Conservation (phyloP, 2,113 vertebrate genomes). For the Progne subis region DNA sequence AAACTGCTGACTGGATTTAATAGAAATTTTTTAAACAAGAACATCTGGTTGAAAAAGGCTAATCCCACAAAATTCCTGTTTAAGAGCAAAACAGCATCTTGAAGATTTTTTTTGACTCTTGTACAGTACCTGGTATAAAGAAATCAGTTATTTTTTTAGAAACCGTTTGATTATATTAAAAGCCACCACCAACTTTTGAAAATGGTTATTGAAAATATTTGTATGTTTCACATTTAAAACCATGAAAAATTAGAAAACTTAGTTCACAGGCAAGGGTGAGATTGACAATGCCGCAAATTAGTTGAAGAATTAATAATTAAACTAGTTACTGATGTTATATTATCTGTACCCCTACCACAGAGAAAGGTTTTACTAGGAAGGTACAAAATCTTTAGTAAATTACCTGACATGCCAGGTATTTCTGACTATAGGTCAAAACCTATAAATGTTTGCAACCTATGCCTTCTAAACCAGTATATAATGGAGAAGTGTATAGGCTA, state of each 20-base stretch:
- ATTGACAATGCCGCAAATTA: not conserved
- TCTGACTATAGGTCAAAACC: not conserved
- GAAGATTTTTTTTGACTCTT: not conserved
- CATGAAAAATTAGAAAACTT: not conserved
- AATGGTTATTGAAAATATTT: not conserved
- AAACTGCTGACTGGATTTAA: not conserved
- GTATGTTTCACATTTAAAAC: not conserved
- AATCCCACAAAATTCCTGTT: not conserved
- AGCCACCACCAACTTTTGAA: not conserved
- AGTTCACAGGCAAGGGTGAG: not conserved
- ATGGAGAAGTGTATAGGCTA: not conserved
- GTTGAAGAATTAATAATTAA: not conserved
- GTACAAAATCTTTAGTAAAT: not conserved
- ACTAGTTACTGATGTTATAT: not conserved
- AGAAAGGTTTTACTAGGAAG: not conserved
- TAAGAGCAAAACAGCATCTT: not conserved
- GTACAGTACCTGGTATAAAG: not conserved
- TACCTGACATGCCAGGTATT: not conserved
- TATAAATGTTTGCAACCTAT: not conserved
- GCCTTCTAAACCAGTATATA: not conserved
- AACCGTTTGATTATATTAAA: not conserved
- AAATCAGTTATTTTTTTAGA: not conserved
- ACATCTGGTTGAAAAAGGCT: not conserved
- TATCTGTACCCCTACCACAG: not conserved
- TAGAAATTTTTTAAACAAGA: not conserved